phyloP scores from a whole-genome alignment of 2,888 invertebrate genomes.

The Pseudococcus longispinus region DNA sequence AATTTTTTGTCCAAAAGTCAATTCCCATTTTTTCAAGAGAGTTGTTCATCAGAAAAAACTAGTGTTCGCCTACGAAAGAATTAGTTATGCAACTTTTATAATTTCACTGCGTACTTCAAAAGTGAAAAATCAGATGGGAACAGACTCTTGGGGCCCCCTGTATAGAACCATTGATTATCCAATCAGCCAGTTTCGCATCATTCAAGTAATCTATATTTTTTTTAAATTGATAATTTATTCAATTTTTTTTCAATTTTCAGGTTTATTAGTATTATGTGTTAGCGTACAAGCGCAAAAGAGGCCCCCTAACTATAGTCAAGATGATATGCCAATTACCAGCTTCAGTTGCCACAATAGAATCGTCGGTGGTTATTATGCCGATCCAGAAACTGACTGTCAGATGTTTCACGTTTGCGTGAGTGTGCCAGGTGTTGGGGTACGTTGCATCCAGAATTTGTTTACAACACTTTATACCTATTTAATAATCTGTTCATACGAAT shows the following conservation, averaged over 20 bases:
- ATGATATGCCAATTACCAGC: constrained; percentile 77
- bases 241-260: neutral
- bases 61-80: no score
- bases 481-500: neutral
- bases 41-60: no score
- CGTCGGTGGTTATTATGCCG: constrained; percentile 85
- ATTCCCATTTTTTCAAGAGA: no score
- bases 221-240: neutral
- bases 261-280: constrained; percentile 1
- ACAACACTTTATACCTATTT: neutral
- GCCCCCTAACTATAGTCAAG: constrained; percentile 65
- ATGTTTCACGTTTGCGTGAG: constrained; percentile 88
- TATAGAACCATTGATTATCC: no score
- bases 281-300: constrained; percentile 62
- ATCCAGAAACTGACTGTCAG: constrained; percentile 82
- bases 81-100: no score
- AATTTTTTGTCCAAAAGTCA: no score
- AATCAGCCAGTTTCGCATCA: no score
- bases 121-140: no score
- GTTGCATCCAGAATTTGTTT: constrained; percentile 20
- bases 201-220: neutral
- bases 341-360: constrained; percentile 85
- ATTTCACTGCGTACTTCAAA: no score
- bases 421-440: constrained; percentile 70
- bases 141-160: no score